Evolutionary conservation across 2,113 vertebrate species (phyloP).

Genomic region (Perognathus longimembris): DNA sequence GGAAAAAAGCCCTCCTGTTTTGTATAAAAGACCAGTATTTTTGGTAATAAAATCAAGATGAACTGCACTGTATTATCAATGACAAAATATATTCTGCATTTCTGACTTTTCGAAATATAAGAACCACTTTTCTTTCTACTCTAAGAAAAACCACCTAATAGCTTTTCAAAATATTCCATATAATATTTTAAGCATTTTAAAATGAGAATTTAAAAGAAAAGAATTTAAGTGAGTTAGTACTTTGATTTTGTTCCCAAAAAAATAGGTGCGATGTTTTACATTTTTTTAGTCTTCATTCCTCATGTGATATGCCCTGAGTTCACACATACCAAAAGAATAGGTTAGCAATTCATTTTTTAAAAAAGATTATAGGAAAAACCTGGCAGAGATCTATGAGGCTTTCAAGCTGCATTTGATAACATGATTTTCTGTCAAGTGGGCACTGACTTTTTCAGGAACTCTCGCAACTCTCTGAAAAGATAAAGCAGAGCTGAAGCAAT

Average conservation of each 20-base stretch:
- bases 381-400: background rate
- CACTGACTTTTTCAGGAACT: background rate
- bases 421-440: background rate
- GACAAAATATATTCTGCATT: background rate
- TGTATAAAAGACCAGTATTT: background rate
- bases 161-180: conserved; percentile 42
- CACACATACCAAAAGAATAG: background rate
- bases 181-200: too few species aligned
- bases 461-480: background rate
- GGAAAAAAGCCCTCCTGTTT: background rate
- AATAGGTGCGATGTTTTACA: background rate
- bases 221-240: conserved; percentile 10
- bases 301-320: background rate
- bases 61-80: background rate
- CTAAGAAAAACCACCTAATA: background rate
- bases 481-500: background rate
- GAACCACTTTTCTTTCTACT: background rate
- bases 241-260: background rate
- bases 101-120: background rate
- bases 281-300: conserved; percentile 22
- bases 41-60: background rate
- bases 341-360: background rate
- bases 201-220: background rate
- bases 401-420: background rate
- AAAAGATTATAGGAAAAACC: background rate